A percentile compares a stretch with the other conserved stretches of the same genome.
phyloP scores from a whole-genome alignment of 2,113 vertebrate genomes.

The Apteryx owenii region DNA sequence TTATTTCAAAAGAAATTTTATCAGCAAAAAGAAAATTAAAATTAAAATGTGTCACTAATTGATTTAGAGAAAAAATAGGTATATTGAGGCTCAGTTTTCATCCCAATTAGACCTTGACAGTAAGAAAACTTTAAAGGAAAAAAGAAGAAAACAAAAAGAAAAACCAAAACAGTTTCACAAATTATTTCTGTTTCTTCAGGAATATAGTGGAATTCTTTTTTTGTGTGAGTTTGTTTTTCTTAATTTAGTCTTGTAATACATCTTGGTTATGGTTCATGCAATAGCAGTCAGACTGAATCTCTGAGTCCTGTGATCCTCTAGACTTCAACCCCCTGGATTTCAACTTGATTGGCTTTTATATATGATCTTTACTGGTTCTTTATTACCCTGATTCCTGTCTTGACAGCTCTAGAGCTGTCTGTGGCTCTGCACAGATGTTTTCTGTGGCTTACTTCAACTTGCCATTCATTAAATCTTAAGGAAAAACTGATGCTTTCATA shows the following conservation, averaged over 20 bases:
- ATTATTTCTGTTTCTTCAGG: background rate
- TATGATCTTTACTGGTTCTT: background rate
- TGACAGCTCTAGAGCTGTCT: background rate
- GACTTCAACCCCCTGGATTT: background rate
- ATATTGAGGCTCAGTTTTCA: background rate
- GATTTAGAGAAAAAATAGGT: constrained; percentile 5
- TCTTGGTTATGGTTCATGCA: background rate
- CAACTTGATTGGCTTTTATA: background rate
- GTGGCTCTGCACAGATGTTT: background rate
- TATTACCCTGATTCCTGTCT: background rate
- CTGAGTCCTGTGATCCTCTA: background rate
- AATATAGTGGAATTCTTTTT: background rate
- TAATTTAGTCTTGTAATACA: background rate
- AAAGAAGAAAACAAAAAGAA: background rate
- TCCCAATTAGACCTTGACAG: background rate
- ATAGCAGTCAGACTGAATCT: background rate
- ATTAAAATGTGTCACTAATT: background rate
- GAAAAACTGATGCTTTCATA: background rate
- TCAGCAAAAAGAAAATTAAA: constrained; percentile 33
- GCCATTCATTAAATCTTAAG: background rate
- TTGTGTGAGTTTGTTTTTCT: background rate
- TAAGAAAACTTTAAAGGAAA: background rate
- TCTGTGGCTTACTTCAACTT: background rate
- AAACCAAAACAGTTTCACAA: too few species aligned
- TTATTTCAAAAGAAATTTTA: constrained; percentile 16